Evolutionary conservation across 1,140 invertebrate species (phyloP).

Genomic region (Ridgeia piscesae): DNA sequence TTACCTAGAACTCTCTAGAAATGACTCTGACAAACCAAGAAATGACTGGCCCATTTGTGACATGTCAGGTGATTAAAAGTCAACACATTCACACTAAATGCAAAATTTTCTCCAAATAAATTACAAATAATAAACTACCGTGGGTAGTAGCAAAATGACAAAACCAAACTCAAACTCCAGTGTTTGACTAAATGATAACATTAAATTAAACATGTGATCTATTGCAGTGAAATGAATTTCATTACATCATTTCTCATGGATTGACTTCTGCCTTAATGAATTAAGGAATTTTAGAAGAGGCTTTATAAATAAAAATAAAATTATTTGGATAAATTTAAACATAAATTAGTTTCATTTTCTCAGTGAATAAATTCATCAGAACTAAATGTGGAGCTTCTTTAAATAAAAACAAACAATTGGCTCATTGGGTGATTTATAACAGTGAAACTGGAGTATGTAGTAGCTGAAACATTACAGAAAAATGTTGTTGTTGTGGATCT

Average conservation of each 20-base stretch:
- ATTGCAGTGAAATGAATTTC: too few relatives aligned
- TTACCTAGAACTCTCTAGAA: background rate
- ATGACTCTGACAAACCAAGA: background rate
- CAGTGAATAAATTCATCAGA: background rate
- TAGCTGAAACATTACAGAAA: background rate
- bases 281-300: too few relatives aligned
- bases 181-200: too few relatives aligned
- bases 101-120: background rate
- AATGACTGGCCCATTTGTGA: background rate
- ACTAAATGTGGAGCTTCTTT: background rate
- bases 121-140: too few relatives aligned
- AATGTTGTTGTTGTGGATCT: background rate
- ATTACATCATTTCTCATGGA: too few relatives aligned
- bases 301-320: too few relatives aligned
- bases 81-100: conserved; percentile 5
- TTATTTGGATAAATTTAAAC: background rate
- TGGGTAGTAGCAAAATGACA: background rate
- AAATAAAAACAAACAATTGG: background rate
- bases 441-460: background rate
- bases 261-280: too few relatives aligned
- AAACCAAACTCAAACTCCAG: background rate
- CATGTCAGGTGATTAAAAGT: background rate
- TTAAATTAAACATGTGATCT: too few relatives aligned
- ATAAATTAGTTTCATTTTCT: background rate
- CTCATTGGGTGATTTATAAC: background rate